A percentile compares a stretch with the other conserved stretches of the same genome.
These are phyloP conservation scores for Candidula unifasciata DNA, from an alignment of 2,888 invertebrate genomes.

Conservation along the genomic window DNA sequence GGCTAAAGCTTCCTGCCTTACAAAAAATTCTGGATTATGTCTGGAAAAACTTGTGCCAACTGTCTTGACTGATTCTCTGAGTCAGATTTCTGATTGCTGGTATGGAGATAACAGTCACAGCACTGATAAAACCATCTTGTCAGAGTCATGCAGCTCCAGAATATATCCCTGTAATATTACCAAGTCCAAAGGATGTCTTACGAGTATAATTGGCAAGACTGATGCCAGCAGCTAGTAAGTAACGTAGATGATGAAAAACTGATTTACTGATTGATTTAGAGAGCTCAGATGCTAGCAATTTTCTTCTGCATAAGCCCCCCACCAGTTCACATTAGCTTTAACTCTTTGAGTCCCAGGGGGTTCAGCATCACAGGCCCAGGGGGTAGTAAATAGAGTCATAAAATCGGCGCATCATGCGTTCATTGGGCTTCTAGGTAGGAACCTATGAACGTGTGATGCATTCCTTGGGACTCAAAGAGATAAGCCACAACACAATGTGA, in stretches of 20 bases:
- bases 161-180: slow-evolving; percentile 1
- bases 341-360: too few species aligned
- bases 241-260: neutral
- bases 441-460: too few species aligned
- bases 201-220: neutral
- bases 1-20: neutral
- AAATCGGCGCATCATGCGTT: too few species aligned
- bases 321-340: too few species aligned
- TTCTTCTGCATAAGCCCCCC: too few species aligned
- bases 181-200: slow-evolving; percentile 3
- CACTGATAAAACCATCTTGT: neutral
- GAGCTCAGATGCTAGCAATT: too few species aligned
- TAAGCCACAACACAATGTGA: too few species aligned
- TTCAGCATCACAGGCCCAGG: too few species aligned
- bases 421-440: too few species aligned
- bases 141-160: neutral
- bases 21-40: slow-evolving; percentile 16
- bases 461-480: too few species aligned
- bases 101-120: neutral
- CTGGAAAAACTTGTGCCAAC: neutral
- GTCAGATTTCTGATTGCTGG: slow-evolving; percentile 11
- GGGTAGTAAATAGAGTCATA: too few species aligned
- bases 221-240: neutral
- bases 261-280: neutral
- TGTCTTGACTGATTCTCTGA: neutral